A percentile compares a stretch with the other conserved stretches of the same genome.
Evolutionary conservation across 2,113 vertebrate genomes (phyloP).

Genomic region (Camelus dromedarius): DNA sequence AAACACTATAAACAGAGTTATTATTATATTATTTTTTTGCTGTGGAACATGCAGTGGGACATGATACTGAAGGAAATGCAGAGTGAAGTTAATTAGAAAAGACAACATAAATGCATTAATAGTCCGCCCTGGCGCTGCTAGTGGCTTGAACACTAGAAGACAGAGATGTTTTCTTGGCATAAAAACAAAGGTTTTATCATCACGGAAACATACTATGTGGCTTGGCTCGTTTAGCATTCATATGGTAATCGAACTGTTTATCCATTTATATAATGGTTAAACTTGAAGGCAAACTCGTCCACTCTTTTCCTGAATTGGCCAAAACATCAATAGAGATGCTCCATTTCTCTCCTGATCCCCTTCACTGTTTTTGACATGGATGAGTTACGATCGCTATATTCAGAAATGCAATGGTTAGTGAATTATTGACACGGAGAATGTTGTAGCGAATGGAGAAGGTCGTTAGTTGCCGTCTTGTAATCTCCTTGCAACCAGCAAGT

Average conservation of each 20-base stretch:
- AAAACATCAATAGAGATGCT: not conserved
- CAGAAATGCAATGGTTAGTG: not conserved
- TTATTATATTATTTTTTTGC: not conserved
- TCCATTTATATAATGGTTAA: not conserved
- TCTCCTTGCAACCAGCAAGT: not conserved
- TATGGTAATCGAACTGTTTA: not conserved
- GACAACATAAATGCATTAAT: conserved; percentile 80
- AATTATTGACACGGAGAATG: rapidly evolving
- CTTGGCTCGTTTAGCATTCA: not conserved
- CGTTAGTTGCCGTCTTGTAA: too few species aligned
- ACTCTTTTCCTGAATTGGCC: not conserved
- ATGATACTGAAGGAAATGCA: conserved; percentile 62
- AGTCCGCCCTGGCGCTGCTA: conserved; percentile 69
- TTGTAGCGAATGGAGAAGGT: rapidly evolving
- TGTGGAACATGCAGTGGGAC: conserved; percentile 79
- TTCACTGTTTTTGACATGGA: too few species aligned
- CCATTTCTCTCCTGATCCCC: not conserved
- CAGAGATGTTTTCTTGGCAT: conserved; percentile 86
- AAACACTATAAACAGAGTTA: not conserved
- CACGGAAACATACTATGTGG: not conserved
- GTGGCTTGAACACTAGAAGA: conserved; percentile 79
- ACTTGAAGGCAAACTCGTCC: not conserved
- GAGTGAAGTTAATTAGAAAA: conserved; percentile 85
- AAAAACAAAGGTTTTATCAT: conserved; percentile 89
- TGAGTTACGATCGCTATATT: rapidly evolving